phyloP scores from a whole-genome alignment of 2,113 vertebrate genomes.

The Salvelinus alpinus region DNA sequence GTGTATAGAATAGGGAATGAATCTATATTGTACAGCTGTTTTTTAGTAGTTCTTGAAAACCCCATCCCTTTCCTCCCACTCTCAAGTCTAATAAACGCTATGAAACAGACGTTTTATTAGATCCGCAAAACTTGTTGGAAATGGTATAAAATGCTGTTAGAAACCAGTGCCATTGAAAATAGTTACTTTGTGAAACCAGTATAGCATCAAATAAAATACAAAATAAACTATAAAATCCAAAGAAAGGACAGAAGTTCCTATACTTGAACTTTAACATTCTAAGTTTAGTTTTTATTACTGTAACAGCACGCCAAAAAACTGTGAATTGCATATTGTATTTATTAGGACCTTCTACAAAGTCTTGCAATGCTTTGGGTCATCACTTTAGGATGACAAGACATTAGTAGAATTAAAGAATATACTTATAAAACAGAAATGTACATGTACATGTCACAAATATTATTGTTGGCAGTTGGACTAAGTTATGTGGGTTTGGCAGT shows the following conservation, averaged over 20 bases:
- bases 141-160: conserved; percentile 51
- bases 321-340: background rate
- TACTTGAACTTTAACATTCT: conserved; percentile 54
- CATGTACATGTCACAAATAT: conserved; percentile 21
- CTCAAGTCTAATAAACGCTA: conserved; percentile 33
- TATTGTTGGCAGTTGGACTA: conserved; percentile 14
- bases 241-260: conserved; percentile 60
- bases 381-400: too few relatives aligned
- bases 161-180: conserved; percentile 60
- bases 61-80: background rate
- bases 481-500: conserved; percentile 18
- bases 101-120: conserved; percentile 55
- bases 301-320: conserved; percentile 16
- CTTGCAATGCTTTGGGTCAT: background rate
- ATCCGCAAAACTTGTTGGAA: conserved; percentile 52
- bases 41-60: background rate
- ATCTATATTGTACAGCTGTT: background rate
- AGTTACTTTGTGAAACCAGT: conserved; percentile 54
- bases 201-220: conserved; percentile 63
- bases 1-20: background rate
- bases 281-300: conserved; percentile 44
- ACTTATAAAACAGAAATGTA: background rate
- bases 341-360: background rate
- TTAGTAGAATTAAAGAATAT: too few relatives aligned
- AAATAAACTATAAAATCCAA: conserved; percentile 52